These are phyloP conservation scores for Calliphora vomitoria DNA, from an alignment of 2,888 invertebrate species.

Conservation along the genomic window DNA sequence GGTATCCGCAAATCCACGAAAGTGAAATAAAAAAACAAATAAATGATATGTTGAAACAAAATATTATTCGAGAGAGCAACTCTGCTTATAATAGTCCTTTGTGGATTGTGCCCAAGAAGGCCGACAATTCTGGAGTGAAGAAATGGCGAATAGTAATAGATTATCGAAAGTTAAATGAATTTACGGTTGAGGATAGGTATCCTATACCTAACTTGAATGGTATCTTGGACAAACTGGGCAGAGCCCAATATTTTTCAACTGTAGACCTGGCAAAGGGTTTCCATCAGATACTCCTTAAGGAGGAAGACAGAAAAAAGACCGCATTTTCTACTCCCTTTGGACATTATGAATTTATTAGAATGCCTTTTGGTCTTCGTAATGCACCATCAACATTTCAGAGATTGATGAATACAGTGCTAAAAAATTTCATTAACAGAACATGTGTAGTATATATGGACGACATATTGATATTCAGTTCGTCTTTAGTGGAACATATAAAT, in stretches of 20 bases:
- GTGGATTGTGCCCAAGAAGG: no score
- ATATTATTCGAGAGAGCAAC: conserved; percentile 11
- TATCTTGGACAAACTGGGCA: not conserved
- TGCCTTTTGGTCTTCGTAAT: not conserved
- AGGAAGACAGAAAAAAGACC: no score
- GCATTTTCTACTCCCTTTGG: not conserved
- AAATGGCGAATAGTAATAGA: conserved; percentile 7
- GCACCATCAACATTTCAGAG: not conserved
- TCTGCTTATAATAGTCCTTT: no score
- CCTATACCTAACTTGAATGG: not conserved
- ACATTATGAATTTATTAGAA: conserved; percentile 1
- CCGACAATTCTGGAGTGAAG: not conserved
- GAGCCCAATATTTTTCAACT: not conserved
- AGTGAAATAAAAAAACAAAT: conserved; percentile 24
- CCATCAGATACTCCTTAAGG: no score
- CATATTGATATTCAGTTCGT: not conserved
- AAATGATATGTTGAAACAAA: not conserved
- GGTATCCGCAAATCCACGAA: conserved; percentile 32
- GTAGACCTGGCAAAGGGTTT: not conserved
- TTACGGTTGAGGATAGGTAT: not conserved
- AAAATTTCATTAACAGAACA: not conserved
- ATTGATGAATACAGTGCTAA: not conserved
- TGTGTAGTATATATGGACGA: conserved; percentile 6
- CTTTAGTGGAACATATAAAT: not conserved
- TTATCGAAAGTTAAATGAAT: not conserved